Conservation (phyloP, 2,113 vertebrate species). For the Aviceda subcristata region DNA sequence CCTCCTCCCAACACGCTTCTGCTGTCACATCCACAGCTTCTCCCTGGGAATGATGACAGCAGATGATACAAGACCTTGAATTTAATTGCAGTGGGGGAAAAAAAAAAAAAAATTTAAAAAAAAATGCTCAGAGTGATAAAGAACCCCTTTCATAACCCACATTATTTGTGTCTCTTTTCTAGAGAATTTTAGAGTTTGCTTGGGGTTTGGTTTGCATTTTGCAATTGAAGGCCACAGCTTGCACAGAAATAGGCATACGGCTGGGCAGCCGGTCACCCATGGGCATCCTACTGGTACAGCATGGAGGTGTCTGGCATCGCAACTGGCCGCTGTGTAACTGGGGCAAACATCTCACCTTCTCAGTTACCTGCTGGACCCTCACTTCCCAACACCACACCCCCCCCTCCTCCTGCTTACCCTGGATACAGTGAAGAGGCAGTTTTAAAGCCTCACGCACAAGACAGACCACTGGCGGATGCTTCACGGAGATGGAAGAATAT, state of each 20-base stretch:
- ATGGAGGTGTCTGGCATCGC: neutral
- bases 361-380: too few species aligned
- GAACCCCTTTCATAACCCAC: neutral
- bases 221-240: neutral
- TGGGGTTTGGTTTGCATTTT: neutral
- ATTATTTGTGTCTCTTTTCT: neutral
- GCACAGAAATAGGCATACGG: neutral
- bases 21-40: neutral
- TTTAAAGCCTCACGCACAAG: neutral
- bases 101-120: neutral
- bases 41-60: neutral
- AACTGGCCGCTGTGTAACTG: neutral
- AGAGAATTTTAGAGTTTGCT: neutral
- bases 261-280: rapidly evolving
- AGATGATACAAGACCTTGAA: constrained; percentile 22
- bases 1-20: neutral
- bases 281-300: neutral
- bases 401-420: neutral
- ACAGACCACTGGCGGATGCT: neutral
- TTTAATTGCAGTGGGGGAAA: neutral
- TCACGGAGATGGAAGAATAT: neutral
- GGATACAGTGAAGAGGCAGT: rapidly evolving
- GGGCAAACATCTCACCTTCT: neutral
- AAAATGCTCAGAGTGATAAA: neutral
- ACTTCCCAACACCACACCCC: neutral